Percentiles rank a stretch among this genome's conserved stretches.
Evolutionary conservation across 2,113 vertebrate species (phyloP).

Genomic region (Gymnobelideus leadbeateri): DNA sequence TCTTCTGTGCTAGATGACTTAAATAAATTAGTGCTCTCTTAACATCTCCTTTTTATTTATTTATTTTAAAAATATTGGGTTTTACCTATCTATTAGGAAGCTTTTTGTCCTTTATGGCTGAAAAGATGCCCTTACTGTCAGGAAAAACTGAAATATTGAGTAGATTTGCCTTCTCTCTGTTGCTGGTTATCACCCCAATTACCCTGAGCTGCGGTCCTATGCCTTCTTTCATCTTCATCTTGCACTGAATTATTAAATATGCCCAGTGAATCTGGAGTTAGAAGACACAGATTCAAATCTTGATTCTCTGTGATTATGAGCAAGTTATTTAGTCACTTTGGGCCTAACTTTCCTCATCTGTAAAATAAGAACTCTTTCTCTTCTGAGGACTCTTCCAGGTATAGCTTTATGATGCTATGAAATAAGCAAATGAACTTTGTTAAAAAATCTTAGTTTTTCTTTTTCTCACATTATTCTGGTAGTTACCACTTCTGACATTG

Average conservation of each 20-base stretch:
- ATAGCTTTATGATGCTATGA: neutral
- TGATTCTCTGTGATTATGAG: neutral
- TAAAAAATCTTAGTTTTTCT: too few species aligned
- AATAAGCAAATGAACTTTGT: neutral
- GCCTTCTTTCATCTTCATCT: neutral
- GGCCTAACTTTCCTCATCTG: neutral
- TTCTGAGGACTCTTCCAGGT: neutral
- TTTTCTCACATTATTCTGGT: neutral
- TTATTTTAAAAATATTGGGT: neutral
- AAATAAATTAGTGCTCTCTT: neutral
- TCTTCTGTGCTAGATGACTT: neutral
- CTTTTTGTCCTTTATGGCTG: neutral
- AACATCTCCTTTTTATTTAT: neutral
- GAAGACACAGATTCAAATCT: neutral
- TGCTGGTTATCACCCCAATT: neutral
- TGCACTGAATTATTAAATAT: neutral
- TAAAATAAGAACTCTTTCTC: neutral
- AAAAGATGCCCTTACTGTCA: neutral
- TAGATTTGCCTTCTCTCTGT: neutral
- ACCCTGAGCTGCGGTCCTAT: neutral
- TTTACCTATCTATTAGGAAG: neutral
- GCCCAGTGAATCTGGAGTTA: neutral
- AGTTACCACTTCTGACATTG: neutral
- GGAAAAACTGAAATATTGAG: neutral
- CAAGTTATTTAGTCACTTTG: neutral